phyloP scores from a whole-genome alignment of 2,113 vertebrate genomes.

The Mastomys natalensis region DNA sequence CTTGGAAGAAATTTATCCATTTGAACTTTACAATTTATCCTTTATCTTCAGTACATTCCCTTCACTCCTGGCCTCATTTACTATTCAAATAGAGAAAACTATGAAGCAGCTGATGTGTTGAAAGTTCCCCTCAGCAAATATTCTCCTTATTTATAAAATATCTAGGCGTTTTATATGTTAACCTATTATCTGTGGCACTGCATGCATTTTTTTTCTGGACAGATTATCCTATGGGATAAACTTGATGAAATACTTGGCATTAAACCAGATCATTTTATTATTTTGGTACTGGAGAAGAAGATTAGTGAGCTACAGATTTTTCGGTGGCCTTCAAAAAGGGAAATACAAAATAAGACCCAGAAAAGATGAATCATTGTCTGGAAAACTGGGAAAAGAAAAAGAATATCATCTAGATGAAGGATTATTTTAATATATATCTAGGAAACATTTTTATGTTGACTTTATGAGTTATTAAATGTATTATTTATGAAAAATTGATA shows the following conservation, averaged over 20 bases:
- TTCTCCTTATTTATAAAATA: slow-evolving; percentile 23
- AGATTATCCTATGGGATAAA: slow-evolving; percentile 19
- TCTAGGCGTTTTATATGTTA: slow-evolving; percentile 6
- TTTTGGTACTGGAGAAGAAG: neutral
- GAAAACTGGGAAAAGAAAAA: slow-evolving; percentile 28
- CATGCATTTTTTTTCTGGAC: neutral
- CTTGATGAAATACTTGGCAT: neutral
- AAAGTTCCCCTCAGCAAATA: neutral
- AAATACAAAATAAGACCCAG: neutral
- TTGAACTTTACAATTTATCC: neutral
- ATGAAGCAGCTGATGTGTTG: slow-evolving; percentile 34
- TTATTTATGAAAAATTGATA: neutral
- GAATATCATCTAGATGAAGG: slow-evolving; percentile 35
- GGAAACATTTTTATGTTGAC: slow-evolving; percentile 36
- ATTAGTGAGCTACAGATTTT: neutral
- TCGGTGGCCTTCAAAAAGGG: neutral
- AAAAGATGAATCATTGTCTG: neutral
- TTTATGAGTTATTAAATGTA: slow-evolving; percentile 46
- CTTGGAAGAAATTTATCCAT: neutral
- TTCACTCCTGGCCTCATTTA: neutral
- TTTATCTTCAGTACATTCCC: neutral
- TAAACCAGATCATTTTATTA: neutral
- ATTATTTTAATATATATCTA: slow-evolving; percentile 51
- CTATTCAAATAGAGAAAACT: slow-evolving; percentile 37
- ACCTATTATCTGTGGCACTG: slow-evolving; percentile 3